phyloP scores from a whole-genome alignment of 37 sponge, comb jelly and placozoan genomes.

The Theonella swinhoei region DNA sequence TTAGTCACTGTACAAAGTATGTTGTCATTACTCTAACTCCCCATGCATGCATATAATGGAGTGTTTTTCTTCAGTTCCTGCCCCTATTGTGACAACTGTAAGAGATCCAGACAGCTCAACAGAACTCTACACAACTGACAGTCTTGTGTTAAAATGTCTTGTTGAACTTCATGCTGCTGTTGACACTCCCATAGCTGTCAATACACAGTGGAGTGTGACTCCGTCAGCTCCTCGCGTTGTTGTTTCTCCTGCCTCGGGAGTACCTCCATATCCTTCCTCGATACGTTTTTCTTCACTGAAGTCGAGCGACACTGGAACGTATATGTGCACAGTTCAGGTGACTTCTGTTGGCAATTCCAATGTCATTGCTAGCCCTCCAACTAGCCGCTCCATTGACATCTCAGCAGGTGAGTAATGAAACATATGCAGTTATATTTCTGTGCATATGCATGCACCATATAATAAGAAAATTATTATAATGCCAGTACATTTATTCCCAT shows the following conservation, averaged over 20 bases:
- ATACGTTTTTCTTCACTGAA: neutral
- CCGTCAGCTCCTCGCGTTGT: neutral
- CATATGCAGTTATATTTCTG: too few relatives aligned
- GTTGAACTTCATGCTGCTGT: neutral
- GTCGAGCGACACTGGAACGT: neutral
- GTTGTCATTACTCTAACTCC: too few relatives aligned
- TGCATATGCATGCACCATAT: too few relatives aligned
- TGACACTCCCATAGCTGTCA: neutral
- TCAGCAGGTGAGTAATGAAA: neutral
- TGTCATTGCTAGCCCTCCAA: neutral
- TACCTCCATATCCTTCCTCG: neutral
- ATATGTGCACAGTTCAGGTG: neutral
- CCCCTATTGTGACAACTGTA: neutral
- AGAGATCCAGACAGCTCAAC: neutral
- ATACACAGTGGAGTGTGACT: neutral
- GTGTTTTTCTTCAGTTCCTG: neutral
- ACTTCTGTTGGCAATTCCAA: neutral
- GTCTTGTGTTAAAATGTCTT: neutral
- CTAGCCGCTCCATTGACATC: neutral
- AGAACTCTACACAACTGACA: neutral
- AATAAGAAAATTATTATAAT: too few relatives aligned
- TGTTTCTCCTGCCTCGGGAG: neutral
- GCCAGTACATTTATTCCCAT: too few relatives aligned
- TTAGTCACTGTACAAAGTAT: neutral
- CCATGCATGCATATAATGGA: too few relatives aligned